Base-by-base conservation (phyloP, 37 sponge, comb jelly and placozoan species). In the Mnemiopsis leidyi region DNA sequence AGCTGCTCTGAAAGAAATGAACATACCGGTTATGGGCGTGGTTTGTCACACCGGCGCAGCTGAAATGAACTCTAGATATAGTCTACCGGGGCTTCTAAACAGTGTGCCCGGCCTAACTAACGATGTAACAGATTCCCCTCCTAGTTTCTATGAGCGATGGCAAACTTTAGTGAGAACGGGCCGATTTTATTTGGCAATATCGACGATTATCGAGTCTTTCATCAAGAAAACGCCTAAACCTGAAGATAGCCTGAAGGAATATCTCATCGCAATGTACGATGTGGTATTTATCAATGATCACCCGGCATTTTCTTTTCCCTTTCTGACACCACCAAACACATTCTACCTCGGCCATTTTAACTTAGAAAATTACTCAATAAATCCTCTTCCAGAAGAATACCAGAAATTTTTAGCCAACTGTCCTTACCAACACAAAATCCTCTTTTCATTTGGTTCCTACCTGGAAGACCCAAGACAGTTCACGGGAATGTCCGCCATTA, bases 281-380 rank as follows among this genome's bases (percentile, higher is more conserved):
- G 33, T 77, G 38, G 26, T n/a, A 25, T 85, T 85, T 85, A 3
- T 85, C 3, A 36, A 16, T 23, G 90, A 85, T 28, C 90, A 85
- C 48, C 90, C 90, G 5, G 90, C 90, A 13, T 40, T 39, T 21
- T 85, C 90, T 0, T 85, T 85, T 39, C 90, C 90, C 26, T 38
- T 23, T 26, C 48, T 85, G 0, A 9, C 90, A 0, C 61, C 90
- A 29, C 90, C 90, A 2, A 40, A 38, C 90, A 85, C 61, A 0
- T 85, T 85, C 30, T 40, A 85, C 48, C 40, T 85, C 21, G 90
- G 90, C 9, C 1, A 26, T 61, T 85, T 85, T 28, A 35, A 85
- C 0, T 33, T 85, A n/a, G 90, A 85, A 18, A 18, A 40, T 38
- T 29, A 29, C 39, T 16, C n/a, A 2, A 13, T 18, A 24, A 38